Conservation (phyloP, 2,888 invertebrate species). For the Ditylenchus weischeri region DNA sequence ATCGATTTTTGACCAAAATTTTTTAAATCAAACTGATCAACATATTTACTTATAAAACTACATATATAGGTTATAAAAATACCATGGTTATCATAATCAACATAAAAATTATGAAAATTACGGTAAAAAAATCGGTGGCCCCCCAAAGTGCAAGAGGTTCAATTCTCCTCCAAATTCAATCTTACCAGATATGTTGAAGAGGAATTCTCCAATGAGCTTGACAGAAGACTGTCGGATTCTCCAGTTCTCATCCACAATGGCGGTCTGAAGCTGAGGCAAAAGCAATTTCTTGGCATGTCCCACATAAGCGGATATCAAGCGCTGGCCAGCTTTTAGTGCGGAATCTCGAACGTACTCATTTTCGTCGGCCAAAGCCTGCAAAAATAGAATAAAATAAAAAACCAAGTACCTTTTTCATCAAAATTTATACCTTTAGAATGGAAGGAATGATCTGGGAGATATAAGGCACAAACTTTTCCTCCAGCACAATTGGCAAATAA, state of each 20-base stretch:
- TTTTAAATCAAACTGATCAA: too few species aligned
- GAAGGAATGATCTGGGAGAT: constrained; percentile 94
- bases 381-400: constrained; percentile 9
- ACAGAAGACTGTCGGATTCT: constrained; percentile 87
- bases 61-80: too few species aligned
- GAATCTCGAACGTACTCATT: constrained; percentile 97
- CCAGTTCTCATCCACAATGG: constrained; percentile 97
- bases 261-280: constrained; percentile 79
- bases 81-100: too few species aligned
- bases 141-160: too few species aligned
- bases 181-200: constrained; percentile 86
- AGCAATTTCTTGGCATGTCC: constrained; percentile 69
- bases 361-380: constrained; percentile 87
- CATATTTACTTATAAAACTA: too few species aligned
- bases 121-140: too few species aligned
- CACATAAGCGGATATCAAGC: constrained; percentile 92
- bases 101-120: too few species aligned
- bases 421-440: constrained; percentile 76
- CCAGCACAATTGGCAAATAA: constrained; percentile 95
- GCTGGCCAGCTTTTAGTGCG: constrained; percentile 88
- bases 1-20: too few species aligned
- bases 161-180: constrained; percentile 11
- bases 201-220: constrained; percentile 86
- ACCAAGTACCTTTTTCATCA: not conserved
- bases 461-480: constrained; percentile 88